phyloP scores from a whole-genome alignment of 2,888 invertebrate species.

The Calephelis perditalis region DNA sequence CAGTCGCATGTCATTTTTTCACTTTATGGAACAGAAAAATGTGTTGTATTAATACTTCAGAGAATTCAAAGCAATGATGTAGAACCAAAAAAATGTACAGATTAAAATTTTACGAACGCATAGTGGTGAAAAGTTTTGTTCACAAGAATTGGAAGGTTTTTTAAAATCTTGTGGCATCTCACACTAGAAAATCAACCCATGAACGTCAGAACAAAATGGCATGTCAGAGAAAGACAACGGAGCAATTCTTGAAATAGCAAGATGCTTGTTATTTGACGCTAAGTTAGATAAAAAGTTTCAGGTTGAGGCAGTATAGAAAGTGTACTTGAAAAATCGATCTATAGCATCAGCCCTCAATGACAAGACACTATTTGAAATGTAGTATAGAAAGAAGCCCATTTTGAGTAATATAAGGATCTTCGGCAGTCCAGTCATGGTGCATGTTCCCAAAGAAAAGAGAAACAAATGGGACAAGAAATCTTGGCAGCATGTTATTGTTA shows the following conservation, averaged over 20 bases:
- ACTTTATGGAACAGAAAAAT: neutral
- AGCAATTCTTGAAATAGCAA: neutral
- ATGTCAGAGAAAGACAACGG: neutral
- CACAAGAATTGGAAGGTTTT: neutral
- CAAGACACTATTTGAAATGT: slow-evolving; percentile 26
- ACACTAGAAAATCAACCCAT: neutral
- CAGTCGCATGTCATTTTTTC: slow-evolving; percentile 12
- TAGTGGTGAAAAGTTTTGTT: neutral
- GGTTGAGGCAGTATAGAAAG: neutral
- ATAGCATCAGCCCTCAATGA: slow-evolving; percentile 14
- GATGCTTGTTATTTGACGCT: neutral
- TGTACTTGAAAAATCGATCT: slow-evolving; percentile 9
- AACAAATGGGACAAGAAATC: slow-evolving; percentile 23
- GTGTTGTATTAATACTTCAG: neutral
- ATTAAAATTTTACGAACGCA: neutral
- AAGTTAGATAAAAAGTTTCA: slow-evolving; percentile 1
- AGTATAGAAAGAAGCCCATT: slow-evolving; percentile 21
- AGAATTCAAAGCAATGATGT: neutral
- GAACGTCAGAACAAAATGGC: slow-evolving; percentile 6
- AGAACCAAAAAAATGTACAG: neutral
- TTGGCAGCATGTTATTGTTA: neutral
- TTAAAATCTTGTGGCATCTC: neutral
- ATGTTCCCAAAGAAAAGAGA: slow-evolving; percentile 24
- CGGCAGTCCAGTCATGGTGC: slow-evolving; percentile 24
- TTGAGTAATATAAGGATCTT: slow-evolving; percentile 22